Base-by-base conservation (phyloP, 2,888 invertebrate species). In the Aromia moschata region DNA sequence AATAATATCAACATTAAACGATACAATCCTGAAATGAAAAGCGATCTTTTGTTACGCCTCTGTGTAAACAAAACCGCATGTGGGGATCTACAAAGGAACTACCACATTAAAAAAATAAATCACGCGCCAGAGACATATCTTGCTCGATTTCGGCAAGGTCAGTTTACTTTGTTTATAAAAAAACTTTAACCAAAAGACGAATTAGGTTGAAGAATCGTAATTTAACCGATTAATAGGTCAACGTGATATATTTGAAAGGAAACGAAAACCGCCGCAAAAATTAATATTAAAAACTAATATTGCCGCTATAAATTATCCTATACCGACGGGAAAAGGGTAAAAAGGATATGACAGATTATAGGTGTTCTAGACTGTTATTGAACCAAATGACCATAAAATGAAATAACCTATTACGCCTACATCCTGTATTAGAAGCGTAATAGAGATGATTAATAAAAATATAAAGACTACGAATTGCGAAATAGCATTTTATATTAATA, bases 71-170 rank as follows among this genome's bases (percentile, higher is more conserved):
- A 18, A 17, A 14, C 37, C 17, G 33, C 33, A 36, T 49, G 36
- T 1, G 30, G 37, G 14, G 4, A 9, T 11, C 2, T 37, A 40
- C 33, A 47, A 25, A 3, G 46, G 20, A 49, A 25, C 14, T 49
- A 15, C 12, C 3, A 25, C 3, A 25, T 7, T 25, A 25, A 40
- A 30, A 44, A 49, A 49, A 49, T 49, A 49, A 49, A 40, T 49
- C 25, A 49, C 17, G 20, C 2, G 5, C 2, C 38, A 49, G 30
- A 38, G 25, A 25, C 25, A 30, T 25, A 38, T 38, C 14, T 25
- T 25, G 18, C 11, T 43, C 25, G 17, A 20, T 20, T 49, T 20
- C 12, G 18, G n/a, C 49, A 49, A 49, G 49, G 49, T 49, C 16
- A 38, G 10, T n/a, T 14, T 47, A n/a, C 10, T 17, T 36, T 7